phyloP scores from a whole-genome alignment of 2,113 vertebrate genomes.

The Benitochromis conjunctus region DNA sequence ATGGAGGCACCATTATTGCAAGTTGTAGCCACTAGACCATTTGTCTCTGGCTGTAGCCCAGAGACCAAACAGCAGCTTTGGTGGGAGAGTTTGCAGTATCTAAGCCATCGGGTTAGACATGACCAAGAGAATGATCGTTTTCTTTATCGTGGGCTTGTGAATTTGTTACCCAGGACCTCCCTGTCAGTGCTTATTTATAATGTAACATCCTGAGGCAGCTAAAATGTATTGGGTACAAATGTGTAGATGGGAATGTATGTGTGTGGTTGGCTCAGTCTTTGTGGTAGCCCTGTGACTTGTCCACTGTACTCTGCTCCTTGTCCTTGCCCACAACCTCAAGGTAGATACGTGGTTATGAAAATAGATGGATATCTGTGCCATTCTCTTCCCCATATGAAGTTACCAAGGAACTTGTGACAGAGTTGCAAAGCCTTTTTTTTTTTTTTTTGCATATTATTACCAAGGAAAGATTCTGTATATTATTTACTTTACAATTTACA shows the following conservation, averaged over 20 bases:
- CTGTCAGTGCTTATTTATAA: neutral
- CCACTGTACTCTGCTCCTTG: neutral
- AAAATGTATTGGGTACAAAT: neutral
- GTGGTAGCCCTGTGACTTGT: neutral
- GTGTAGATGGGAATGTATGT: neutral
- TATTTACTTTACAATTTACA: neutral
- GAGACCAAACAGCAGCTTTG: neutral
- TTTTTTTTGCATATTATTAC: neutral
- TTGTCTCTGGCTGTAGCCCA: neutral
- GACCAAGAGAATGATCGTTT: neutral
- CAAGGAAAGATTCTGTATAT: neutral
- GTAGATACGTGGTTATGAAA: neutral
- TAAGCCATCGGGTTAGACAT: neutral
- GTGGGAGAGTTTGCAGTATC: neutral
- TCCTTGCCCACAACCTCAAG: neutral
- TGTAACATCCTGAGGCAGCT: neutral
- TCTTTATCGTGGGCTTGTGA: neutral
- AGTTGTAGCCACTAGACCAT: neutral
- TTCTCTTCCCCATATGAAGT: neutral
- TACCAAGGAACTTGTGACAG: neutral
- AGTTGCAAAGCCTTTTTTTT: too few relatives aligned
- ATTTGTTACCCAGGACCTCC: neutral
- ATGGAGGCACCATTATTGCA: neutral
- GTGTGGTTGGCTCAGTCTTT: neutral
- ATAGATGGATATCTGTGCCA: neutral